Percentiles rank a stretch among this genome's conserved stretches.
phyloP scores from a whole-genome alignment of 2,888 invertebrate genomes.

The Parnassius glacialis region DNA sequence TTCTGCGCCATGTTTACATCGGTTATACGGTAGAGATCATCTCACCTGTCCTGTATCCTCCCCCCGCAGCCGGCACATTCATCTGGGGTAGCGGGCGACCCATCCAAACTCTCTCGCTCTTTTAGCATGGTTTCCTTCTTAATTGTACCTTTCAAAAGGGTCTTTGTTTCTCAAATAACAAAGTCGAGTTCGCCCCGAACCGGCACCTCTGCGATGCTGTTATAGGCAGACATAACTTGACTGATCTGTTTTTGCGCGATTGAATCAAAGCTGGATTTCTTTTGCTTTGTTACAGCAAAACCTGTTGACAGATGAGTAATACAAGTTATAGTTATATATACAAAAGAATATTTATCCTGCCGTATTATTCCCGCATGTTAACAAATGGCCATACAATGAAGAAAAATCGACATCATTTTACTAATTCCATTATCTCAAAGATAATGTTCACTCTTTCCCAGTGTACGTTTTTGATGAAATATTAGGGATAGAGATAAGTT shows the following conservation, averaged over 20 bases:
- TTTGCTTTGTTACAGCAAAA: conserved; percentile 27
- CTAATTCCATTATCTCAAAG: conserved; percentile 8
- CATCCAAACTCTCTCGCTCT: conserved; percentile 82
- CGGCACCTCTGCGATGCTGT: conserved; percentile 38
- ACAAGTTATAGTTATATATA: conserved; percentile 22
- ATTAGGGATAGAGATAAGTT: no score
- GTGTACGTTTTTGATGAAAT: not conserved
- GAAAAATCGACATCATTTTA: conserved; percentile 12
- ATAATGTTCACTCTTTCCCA: conserved; percentile 3
- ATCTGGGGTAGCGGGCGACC: conserved; percentile 66
- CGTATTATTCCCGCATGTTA: conserved; percentile 16
- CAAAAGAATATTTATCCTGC: conserved; percentile 20
- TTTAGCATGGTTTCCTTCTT: conserved; percentile 82
- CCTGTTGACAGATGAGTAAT: conserved; percentile 30
- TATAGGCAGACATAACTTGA: conserved; percentile 47
- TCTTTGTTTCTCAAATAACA: conserved; percentile 66
- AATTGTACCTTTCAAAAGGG: conserved; percentile 48
- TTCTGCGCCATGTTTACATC: conserved; percentile 24
- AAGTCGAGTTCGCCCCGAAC: conserved; percentile 47
- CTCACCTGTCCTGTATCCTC: conserved; percentile 81
- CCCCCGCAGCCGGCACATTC: conserved; percentile 84
- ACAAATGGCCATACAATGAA: conserved; percentile 14
- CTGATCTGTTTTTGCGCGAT: conserved; percentile 37
- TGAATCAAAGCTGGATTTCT: conserved; percentile 33
- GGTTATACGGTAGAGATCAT: conserved; percentile 18